These are phyloP conservation scores for Macropis europaea DNA, from an alignment of 2,888 invertebrate genomes.

Conservation along the genomic window DNA sequence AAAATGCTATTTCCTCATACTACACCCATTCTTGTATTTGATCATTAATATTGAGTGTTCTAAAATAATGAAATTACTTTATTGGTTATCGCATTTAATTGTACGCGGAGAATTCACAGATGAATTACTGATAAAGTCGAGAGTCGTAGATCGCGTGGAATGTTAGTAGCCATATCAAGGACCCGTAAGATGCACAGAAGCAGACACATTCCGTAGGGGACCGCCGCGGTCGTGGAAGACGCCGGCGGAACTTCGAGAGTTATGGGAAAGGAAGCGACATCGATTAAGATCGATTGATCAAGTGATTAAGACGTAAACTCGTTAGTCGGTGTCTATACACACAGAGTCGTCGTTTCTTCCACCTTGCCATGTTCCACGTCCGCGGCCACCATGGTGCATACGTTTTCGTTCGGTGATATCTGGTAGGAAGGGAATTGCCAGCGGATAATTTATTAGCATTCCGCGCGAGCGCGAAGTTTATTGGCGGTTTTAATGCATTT, in stretches of 20 bases:
- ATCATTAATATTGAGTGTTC: neutral
- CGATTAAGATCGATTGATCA: constrained; percentile 62
- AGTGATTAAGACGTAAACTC: constrained; percentile 65
- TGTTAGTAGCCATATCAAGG: neutral
- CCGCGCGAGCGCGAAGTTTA: constrained; percentile 61
- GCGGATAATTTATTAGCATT: constrained; percentile 68
- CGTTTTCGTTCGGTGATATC: constrained; percentile 48
- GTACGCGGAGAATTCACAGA: neutral
- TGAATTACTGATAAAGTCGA: neutral
- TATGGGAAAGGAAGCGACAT: constrained; percentile 49
- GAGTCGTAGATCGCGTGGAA: constrained; percentile 9
- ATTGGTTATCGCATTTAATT: neutral
- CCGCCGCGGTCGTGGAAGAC: constrained; percentile 46
- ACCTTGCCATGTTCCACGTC: constrained; percentile 39
- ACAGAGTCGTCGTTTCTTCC: constrained; percentile 23
- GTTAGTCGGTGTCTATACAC: constrained; percentile 33
- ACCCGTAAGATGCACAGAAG: neutral
- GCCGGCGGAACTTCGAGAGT: constrained; percentile 46
- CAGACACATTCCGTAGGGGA: neutral
- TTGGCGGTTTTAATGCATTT: constrained; percentile 63
- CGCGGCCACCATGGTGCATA: constrained; percentile 22
- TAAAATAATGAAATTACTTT: neutral
- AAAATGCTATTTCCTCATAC: no score
- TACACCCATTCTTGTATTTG: neutral
- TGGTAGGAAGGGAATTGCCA: constrained; percentile 47